Evolutionary conservation across 1,140 invertebrate genomes (phyloP).

Genomic region (Holotrichia oblita): DNA sequence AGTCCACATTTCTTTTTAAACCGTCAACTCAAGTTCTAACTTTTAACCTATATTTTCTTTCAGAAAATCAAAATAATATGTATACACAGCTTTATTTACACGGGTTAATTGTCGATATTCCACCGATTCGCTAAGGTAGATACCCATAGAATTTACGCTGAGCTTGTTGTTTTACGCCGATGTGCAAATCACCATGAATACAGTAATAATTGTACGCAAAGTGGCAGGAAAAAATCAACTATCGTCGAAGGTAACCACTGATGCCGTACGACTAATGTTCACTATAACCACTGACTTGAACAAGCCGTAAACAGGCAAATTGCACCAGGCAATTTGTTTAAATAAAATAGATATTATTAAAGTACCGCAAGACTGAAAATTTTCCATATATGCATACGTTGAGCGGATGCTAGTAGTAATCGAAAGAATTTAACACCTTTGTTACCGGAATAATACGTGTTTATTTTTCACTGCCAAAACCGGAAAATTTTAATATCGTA

Average conservation of each 20-base stretch:
- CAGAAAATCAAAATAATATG: no score
- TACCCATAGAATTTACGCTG: not conserved
- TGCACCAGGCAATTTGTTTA: not conserved
- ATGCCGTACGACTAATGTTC: not conserved
- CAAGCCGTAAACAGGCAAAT: not conserved
- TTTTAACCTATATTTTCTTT: no score
- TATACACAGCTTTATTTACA: no score
- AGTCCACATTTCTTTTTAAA: no score
- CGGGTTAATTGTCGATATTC: no score
- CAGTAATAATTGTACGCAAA: conserved; percentile 6
- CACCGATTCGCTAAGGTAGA: no score
- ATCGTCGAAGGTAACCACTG: not conserved
- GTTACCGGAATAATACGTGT: no score
- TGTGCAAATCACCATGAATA: not conserved
- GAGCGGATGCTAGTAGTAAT: not conserved
- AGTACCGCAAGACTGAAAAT: not conserved
- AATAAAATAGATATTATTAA: conserved; percentile 19
- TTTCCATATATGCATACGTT: not conserved
- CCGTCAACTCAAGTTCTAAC: no score
- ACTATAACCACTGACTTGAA: not conserved
- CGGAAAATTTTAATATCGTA: no score
- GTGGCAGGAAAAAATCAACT: not conserved
- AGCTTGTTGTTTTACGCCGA: not conserved
- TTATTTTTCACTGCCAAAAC: no score
- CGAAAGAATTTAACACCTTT: no score